Conservation (phyloP, 2,797 vertebrate genomes). For the Lithobates sylvaticus region DNA sequence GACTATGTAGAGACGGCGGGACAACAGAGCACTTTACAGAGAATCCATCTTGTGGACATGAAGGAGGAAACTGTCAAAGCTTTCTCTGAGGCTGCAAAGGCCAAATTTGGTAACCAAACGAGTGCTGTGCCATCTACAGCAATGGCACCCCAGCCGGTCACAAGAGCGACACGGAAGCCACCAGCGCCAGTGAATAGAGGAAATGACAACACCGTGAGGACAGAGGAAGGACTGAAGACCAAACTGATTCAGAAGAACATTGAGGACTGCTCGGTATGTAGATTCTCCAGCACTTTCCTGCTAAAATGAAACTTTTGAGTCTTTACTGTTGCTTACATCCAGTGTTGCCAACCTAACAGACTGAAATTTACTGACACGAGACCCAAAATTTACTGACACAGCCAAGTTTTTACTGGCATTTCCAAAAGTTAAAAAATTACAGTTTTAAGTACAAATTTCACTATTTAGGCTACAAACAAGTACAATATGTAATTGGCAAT, state of each 20-base stretch:
- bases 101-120: conserved; percentile 64
- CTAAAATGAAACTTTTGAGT: no score
- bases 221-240: conserved; percentile 77
- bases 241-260: conserved; percentile 74
- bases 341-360: no score
- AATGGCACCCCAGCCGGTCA: not conserved
- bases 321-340: no score
- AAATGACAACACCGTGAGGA: conserved; percentile 55
- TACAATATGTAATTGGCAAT: no score
- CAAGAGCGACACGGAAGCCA: not conserved
- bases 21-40: conserved; percentile 9
- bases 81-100: conserved; percentile 70
- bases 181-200: not conserved
- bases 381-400: no score
- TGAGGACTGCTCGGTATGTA: conserved; percentile 81
- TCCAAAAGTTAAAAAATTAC: no score
- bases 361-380: no score
- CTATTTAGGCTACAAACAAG: no score
- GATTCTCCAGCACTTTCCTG: not conserved
- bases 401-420: no score
- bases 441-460: no score
- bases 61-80: conserved; percentile 64
- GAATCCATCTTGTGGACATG: conserved; percentile 77
- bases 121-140: not conserved
- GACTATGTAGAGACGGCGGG: conserved; percentile 74